phyloP scores from a whole-genome alignment of 2,797 vertebrate genomes.

The Crenuchus spilurus region DNA sequence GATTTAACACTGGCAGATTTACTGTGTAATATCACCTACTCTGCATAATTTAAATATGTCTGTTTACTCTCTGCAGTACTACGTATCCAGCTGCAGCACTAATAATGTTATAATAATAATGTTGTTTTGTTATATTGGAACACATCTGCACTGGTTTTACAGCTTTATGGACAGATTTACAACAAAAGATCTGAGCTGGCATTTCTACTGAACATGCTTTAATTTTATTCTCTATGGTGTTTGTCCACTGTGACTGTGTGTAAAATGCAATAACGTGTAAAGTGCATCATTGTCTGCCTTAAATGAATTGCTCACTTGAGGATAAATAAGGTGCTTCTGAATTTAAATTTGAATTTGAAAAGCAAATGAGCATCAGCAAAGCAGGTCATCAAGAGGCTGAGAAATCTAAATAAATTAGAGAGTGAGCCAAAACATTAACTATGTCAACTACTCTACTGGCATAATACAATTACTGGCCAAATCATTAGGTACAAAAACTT shows the following conservation, averaged over 20 bases:
- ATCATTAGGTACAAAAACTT: not conserved
- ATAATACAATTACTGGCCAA: too few relatives aligned
- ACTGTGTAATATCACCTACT: too few relatives aligned
- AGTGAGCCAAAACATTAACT: not conserved
- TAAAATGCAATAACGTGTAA: not conserved
- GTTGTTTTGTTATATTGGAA: too few relatives aligned
- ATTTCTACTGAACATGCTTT: too few relatives aligned
- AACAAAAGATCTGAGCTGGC: too few relatives aligned
- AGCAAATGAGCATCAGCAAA: not conserved
- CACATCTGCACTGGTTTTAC: too few relatives aligned
- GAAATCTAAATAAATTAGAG: not conserved
- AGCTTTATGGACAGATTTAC: too few relatives aligned
- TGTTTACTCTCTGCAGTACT: constrained; percentile 66
- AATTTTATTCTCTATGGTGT: not conserved
- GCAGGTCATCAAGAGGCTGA: not conserved
- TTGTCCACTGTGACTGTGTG: not conserved
- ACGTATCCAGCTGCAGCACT: constrained; percentile 65
- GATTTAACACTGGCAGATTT: too few relatives aligned
- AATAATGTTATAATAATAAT: too few relatives aligned
- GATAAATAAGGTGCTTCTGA: not conserved
- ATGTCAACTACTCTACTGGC: too few relatives aligned
- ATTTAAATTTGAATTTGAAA: not conserved
- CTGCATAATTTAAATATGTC: constrained; percentile 44
- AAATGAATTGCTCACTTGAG: not conserved
- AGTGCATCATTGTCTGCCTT: not conserved